Conservation (phyloP, 1,140 invertebrate species). For the Calliopsis andreniformis region DNA sequence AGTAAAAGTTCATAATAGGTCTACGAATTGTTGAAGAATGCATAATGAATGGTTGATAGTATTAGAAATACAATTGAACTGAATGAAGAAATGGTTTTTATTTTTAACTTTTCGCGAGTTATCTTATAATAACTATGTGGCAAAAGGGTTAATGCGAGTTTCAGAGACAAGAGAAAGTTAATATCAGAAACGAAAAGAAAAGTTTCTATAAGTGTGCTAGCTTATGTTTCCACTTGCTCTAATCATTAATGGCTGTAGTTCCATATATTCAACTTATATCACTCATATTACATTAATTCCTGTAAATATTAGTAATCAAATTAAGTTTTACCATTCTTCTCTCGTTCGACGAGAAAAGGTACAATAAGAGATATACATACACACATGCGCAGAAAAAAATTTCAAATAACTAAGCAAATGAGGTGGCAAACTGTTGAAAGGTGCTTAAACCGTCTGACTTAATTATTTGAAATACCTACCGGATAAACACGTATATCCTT, state of each 20-base stretch:
- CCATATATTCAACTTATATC: constrained; percentile 68
- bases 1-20: too few relatives aligned
- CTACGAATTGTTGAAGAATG: too few relatives aligned
- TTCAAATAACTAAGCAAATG: constrained; percentile 51
- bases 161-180: constrained; percentile 16
- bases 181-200: constrained; percentile 7
- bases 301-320: constrained; percentile 74
- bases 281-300: constrained; percentile 68
- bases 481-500: constrained; percentile 36
- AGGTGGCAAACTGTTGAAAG: constrained; percentile 23
- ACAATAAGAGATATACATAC: constrained; percentile 19
- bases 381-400: constrained; percentile 1
- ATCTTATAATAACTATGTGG: neutral
- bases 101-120: too few relatives aligned
- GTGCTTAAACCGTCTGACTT: constrained; percentile 60
- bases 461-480: constrained; percentile 55
- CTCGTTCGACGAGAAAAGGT: too few relatives aligned
- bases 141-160: constrained; percentile 19
- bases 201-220: constrained; percentile 47
- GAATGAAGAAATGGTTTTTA: too few relatives aligned
- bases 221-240: constrained; percentile 63
- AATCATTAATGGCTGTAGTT: constrained; percentile 68
- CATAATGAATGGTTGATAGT: too few relatives aligned
- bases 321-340: constrained; percentile 53
- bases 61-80: too few relatives aligned